These are phyloP conservation scores for Zoanthus solanderi DNA, from an alignment of 92 coral and sea anemone species.

Conservation along the genomic window DNA sequence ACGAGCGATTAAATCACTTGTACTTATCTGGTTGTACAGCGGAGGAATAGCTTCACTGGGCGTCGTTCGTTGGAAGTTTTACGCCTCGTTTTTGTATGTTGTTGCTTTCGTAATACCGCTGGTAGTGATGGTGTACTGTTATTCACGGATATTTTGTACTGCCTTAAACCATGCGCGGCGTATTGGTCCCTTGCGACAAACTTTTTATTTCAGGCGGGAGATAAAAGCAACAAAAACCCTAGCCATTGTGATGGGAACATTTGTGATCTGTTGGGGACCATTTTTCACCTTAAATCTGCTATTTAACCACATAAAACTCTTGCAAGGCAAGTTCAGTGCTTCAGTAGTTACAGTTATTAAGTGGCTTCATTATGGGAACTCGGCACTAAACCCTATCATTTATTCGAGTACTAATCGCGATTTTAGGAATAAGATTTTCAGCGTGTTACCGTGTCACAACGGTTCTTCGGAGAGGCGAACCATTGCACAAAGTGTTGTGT, in stretches of 20 bases:
- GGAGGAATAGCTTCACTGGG: slow-evolving; percentile 59
- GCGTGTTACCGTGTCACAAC: slow-evolving; percentile 74
- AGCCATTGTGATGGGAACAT: slow-evolving; percentile 86
- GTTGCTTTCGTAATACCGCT: slow-evolving; percentile 81
- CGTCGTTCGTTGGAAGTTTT: slow-evolving; percentile 49
- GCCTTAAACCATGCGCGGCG: slow-evolving; percentile 81
- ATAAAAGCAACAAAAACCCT: slow-evolving; percentile 87
- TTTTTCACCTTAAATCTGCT: slow-evolving; percentile 79
- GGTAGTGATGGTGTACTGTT: slow-evolving; percentile 69
- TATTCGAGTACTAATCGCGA: slow-evolving; percentile 85
- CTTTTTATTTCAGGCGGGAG: slow-evolving; percentile 82
- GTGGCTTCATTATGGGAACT: slow-evolving; percentile 79
- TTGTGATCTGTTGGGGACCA: slow-evolving; percentile 87
- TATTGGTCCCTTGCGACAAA: slow-evolving; percentile 78
- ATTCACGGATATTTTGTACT: slow-evolving; percentile 72
- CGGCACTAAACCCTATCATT: slow-evolving; percentile 83
- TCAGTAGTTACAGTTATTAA: slow-evolving; percentile 67
- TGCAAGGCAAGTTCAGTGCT: slow-evolving; percentile 39
- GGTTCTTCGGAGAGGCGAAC: slow-evolving; percentile 15
- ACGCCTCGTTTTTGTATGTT: slow-evolving; percentile 74
- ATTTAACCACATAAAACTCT: slow-evolving; percentile 36
- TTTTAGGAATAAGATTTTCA: slow-evolving; percentile 76
- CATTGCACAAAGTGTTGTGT: slow-evolving; percentile 56
- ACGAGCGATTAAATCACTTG: slow-evolving; percentile 62
- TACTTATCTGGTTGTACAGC: slow-evolving; percentile 73